Percentiles rank a stretch among this genome's conserved stretches.
phyloP scores from a whole-genome alignment of 2,797 vertebrate species.

The Coccyzus lansbergi region DNA sequence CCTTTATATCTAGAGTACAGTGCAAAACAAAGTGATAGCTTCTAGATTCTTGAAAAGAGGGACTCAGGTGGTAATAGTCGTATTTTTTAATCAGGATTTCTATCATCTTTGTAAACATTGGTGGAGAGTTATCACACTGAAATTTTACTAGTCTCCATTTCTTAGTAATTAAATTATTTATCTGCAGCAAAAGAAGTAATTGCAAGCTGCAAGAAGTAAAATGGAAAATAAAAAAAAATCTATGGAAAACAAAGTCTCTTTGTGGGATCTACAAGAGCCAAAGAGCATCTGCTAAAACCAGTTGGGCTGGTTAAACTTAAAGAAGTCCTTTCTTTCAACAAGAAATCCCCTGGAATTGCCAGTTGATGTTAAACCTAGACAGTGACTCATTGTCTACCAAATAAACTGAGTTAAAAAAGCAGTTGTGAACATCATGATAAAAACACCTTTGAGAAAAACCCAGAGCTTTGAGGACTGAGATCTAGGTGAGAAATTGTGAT shows the following conservation, averaged over 20 bases:
- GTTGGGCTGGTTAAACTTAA: slow-evolving; percentile 16
- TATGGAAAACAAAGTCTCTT: slow-evolving; percentile 33
- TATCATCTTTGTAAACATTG: background rate
- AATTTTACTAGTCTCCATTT: background rate
- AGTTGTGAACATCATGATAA: background rate
- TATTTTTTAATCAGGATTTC: background rate
- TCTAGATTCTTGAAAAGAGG: background rate
- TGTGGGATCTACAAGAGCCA: background rate
- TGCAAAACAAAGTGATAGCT: background rate
- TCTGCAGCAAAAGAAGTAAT: background rate
- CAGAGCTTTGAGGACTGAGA: background rate
- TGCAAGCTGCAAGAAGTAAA: background rate
- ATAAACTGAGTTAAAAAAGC: background rate
- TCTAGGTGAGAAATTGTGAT: background rate
- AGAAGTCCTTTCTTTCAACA: background rate
- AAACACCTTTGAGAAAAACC: background rate
- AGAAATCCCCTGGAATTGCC: background rate
- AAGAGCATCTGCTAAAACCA: slow-evolving; percentile 28
- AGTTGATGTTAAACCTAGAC: background rate
- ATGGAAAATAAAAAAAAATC: background rate
- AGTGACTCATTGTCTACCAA: background rate
- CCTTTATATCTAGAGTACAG: background rate
- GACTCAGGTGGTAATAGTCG: background rate
- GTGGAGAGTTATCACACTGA: background rate
- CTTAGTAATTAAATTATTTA: background rate